Conservation (phyloP, 2,113 vertebrate species). For the Daubentonia madagascariensis region DNA sequence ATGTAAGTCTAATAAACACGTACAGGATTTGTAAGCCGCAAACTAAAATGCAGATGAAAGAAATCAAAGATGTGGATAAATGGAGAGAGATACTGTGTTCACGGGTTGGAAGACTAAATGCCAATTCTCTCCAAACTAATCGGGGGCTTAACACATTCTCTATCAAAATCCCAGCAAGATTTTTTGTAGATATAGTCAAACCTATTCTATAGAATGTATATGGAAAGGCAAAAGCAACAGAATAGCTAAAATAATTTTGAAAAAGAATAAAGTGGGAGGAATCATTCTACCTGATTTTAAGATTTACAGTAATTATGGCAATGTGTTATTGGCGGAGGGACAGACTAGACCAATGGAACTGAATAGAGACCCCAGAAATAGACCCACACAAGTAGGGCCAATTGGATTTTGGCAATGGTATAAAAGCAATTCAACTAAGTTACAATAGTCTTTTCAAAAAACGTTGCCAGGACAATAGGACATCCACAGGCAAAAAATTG, state of each 20-base stretch:
- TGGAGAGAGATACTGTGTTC: background rate
- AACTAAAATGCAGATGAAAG: background rate
- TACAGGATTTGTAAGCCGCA: background rate
- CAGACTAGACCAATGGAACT: background rate
- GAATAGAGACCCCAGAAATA: background rate
- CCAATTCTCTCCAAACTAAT: background rate
- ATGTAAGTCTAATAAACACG: background rate
- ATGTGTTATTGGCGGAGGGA: background rate
- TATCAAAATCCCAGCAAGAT: background rate
- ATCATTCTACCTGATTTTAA: background rate
- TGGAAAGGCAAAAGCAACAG: background rate
- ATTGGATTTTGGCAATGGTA: background rate
- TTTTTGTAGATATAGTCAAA: background rate
- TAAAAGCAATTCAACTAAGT: background rate
- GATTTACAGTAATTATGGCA: background rate
- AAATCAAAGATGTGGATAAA: background rate
- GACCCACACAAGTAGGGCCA: background rate
- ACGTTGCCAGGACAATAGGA: background rate
- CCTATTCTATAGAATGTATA: background rate
- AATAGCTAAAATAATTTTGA: background rate
- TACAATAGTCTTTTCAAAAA: background rate
- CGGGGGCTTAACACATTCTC: background rate
- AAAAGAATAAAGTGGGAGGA: background rate
- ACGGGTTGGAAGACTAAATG: background rate
- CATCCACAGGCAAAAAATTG: background rate